Evolutionary conservation across 1,140 invertebrate species (phyloP), one percentile per base, ranked within the genome.

Genomic region (Drosophila yakuba): DNA sequence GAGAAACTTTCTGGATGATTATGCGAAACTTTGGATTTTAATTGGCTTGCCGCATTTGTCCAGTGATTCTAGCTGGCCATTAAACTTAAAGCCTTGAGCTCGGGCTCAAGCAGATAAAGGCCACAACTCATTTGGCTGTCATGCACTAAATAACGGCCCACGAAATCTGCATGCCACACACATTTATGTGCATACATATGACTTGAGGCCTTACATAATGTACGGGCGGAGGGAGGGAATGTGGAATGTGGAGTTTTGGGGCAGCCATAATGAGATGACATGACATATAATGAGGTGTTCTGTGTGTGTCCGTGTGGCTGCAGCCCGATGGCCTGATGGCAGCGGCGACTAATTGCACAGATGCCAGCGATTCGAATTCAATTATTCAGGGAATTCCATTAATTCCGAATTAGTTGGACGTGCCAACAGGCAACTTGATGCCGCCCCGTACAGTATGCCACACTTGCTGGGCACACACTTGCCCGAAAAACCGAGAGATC

Each of bases 301-400:
- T 60, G 36, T 55, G 36, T 55, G n/a, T 50, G 45, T 52, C 39
- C 77, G 63, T 60, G 76, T 61, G 72, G 61, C 55, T 79, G 75
- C 63, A 71, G 62, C 57, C 79, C 76, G 80, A 74, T 75, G 61
- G 80, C 62, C 79, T 79, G 80, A 74, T 75, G 61, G 80, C 66
- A 72, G 57, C 56, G 47, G 64, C 64, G 60, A 83, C 80, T 84
- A 79, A 83, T 83, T 83, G 68, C 64, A 54, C 64, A 64, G 74
- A 78, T 78, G 74, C 66, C 74, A 71, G 67, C 76, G 80, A 89
- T 89, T 90, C 85, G 82, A 78, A 89, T 89, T 89, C 84, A 89
- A 89, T 89, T 89, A 89, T 89, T 89, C 74, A 89, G 82, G 80
- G 85, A 89, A 89, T 89, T 89, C 88, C 84, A 89, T 89, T 89